These are phyloP conservation scores for Caranx ignobilis DNA, from an alignment of 2,113 vertebrate species.

Conservation along the genomic window DNA sequence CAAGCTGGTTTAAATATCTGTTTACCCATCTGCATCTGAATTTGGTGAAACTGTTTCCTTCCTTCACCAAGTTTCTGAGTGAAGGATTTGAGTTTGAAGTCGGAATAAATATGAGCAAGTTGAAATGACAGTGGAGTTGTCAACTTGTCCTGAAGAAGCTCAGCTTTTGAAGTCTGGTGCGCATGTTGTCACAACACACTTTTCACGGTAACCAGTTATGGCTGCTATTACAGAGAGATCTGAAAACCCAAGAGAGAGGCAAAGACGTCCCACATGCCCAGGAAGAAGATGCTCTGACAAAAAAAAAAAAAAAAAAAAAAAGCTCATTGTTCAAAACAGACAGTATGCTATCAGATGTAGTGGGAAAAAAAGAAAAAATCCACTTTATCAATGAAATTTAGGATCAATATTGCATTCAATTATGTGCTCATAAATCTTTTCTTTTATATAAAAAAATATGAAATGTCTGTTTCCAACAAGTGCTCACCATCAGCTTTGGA, in stretches of 20 bases:
- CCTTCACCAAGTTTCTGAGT: slow-evolving; percentile 2
- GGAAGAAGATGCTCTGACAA: slow-evolving; percentile 6
- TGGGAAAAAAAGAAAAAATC: not conserved
- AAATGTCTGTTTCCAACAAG: slow-evolving; percentile 68
- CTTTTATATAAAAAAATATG: not conserved
- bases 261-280: slow-evolving; percentile 49
- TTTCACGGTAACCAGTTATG: not conserved
- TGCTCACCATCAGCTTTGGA: slow-evolving; percentile 33
- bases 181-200: not conserved
- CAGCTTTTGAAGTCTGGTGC: not conserved
- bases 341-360: slow-evolving; percentile 9
- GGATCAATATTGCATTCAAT: not conserved
- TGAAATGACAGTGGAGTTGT: not conserved
- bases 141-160: slow-evolving; percentile 16
- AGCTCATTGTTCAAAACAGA: slow-evolving; percentile 63
- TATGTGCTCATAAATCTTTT: not conserved
- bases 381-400: not conserved
- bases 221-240: slow-evolving; percentile 68
- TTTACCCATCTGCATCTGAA: slow-evolving; percentile 26
- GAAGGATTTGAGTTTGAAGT: not conserved
- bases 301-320: not conserved
- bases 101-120: slow-evolving; percentile 23
- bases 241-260: slow-evolving; percentile 78
- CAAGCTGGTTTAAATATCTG: slow-evolving; percentile 13
- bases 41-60: slow-evolving; percentile 15